Evolutionary conservation across 2,113 vertebrate species (phyloP).

Genomic region (Felis catus): F.catus_Fca126_mat1.0 CM031412.1:62822001-62822500

Average conservation of each 20-base stretch:
- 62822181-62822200: not conserved
- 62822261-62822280: constrained; percentile 36
- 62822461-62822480: not conserved
- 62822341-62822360: not conserved
- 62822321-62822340: not conserved
- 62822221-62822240: not conserved
- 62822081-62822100: not conserved
- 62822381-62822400: not conserved
- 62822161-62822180: not conserved
- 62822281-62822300: not conserved
- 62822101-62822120: not conserved
- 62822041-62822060: not conserved
- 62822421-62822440: not conserved
- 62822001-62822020: not conserved
- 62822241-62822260: not conserved
- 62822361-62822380: constrained; percentile 3
- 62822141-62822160: not conserved
- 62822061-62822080: not conserved
- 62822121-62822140: not conserved
- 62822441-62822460: not conserved
- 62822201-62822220: not conserved
- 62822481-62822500: not conserved
- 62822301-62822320: not conserved
- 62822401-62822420: not conserved
- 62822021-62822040: not conserved